These are phyloP conservation scores for Ailuropoda melanoleuca DNA, from an alignment of 2,113 vertebrate species.

Conservation along the genomic window DNA sequence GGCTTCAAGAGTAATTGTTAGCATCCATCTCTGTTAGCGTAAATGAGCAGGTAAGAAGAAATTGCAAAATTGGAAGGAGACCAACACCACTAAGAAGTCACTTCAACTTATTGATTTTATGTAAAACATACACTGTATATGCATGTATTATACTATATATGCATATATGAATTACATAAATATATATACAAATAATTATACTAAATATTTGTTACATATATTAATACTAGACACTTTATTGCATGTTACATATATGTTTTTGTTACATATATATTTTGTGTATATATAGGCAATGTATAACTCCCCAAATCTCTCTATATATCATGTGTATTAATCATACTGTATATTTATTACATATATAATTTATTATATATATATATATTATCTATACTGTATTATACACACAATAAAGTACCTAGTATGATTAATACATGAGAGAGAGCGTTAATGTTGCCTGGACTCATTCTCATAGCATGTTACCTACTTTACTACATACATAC, in stretches of 20 bases:
- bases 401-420: neutral
- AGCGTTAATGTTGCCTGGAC: neutral
- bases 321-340: neutral
- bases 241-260: neutral
- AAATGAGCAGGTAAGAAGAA: conserved; percentile 25
- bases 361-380: neutral
- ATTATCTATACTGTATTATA: neutral
- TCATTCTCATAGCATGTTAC: neutral
- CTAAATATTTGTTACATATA: neutral
- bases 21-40: neutral
- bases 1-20: neutral
- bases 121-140: neutral
- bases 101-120: neutral
- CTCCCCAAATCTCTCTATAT: neutral
- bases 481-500: neutral
- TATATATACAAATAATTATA: neutral
- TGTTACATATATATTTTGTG: neutral
- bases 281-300: neutral
- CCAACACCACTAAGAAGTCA: neutral
- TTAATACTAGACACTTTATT: neutral
- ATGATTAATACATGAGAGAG: neutral
- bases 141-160: neutral
- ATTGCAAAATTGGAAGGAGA: conserved; percentile 12
- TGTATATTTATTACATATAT: neutral
- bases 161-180: neutral